Base-by-base conservation (phyloP, 2,888 invertebrate genomes). In the Macaria notata region DNA sequence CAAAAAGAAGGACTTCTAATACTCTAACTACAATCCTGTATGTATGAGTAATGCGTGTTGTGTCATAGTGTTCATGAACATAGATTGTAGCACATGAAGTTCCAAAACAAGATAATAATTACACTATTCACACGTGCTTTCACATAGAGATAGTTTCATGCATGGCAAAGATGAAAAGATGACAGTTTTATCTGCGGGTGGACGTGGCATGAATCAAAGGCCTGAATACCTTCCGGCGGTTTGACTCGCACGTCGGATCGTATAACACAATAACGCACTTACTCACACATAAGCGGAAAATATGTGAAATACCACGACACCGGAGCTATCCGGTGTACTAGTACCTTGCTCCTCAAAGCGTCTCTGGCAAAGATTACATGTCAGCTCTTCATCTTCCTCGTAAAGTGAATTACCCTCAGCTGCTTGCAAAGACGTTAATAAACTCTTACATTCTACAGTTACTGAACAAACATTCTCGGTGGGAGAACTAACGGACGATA, bases 261-360 rank as follows among this genome's bases (percentile, higher is more conserved):
- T 77, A 77, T 79, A 80, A 84, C 88, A 90, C 90, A 90, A 88
- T 87, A 83, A 85, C 90, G 90, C 91, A 83, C 86, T 89, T 88
- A 91, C 91, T 91, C 90, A 89, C 90, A 91, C 91, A 91, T 88
- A 90, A 89, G 89, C 88, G 81, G 81, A 81, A 79, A 79, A 81
- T 78, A 80, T 81, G 79, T 76, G 79, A 83, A 85, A 83, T 80
- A 83, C 80, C 82, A 78, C 76, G 82, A 78, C 83, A 88, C 87
- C 86, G 85, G 84, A 83, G 79, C 72, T 76, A 79, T 84, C 83
- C 84, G 81, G 79, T 77, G 82, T 79, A 76, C 83, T 84, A 88
- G 93, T 94, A 94, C 94, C 94, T 94, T 94, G 94, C 92, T 94
- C 94, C 91, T 94, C 94, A 93, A 94, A 94, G 85, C 94, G 94